Percentiles rank a stretch among this genome's conserved stretches.
These are phyloP conservation scores for Rambutsinella grinnellia DNA, from an alignment of 2,888 invertebrate genomes.

Conservation along the genomic window DNA sequence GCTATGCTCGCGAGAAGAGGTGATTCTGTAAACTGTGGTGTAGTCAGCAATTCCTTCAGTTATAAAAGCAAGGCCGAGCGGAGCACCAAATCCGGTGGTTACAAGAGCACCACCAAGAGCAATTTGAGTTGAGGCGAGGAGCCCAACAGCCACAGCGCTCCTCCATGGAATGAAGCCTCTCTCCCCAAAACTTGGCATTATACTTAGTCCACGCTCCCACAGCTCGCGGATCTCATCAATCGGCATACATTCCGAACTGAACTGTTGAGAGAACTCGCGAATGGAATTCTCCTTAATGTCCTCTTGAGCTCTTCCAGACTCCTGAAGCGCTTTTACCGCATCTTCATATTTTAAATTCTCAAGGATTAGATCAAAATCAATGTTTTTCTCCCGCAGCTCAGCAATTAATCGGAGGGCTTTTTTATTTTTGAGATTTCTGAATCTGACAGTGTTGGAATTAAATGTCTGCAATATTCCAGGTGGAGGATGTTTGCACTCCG, in stretches of 20 bases:
- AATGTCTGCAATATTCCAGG: slow-evolving; percentile 7
- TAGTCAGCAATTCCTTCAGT: slow-evolving; percentile 42
- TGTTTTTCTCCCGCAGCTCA: slow-evolving; percentile 5
- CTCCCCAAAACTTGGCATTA: slow-evolving; percentile 38
- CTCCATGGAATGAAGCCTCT: slow-evolving; percentile 39
- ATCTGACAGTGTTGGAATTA: neutral
- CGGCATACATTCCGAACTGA: slow-evolving; percentile 3
- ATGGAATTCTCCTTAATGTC: neutral
- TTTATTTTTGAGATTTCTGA: neutral
- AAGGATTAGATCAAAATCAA: slow-evolving; percentile 1
- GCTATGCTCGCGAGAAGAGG: slow-evolving; percentile 27
- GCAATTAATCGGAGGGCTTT: slow-evolving; percentile 1
- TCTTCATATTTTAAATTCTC: neutral
- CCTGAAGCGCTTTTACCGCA: slow-evolving; percentile 13
- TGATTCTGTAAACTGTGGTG: neutral
- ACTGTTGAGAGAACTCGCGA: slow-evolving; percentile 24
- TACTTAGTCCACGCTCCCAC: slow-evolving; percentile 10
- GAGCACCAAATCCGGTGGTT: slow-evolving; percentile 39
- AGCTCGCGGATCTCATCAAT: slow-evolving; percentile 24
- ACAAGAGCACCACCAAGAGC: slow-evolving; percentile 23
- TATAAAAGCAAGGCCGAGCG: slow-evolving; percentile 33
- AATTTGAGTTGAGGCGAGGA: slow-evolving; percentile 21
- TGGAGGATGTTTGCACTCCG: neutral
- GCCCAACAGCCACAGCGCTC: slow-evolving; percentile 10
- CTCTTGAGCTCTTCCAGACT: slow-evolving; percentile 16